Conservation (phyloP, 2,113 vertebrate genomes). For the Pan troglodytes region NHGRI_mPanTro3-v2.1_pri NC_072401.2:40441001-40441500, state of each 20-base stretch:
- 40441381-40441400: neutral
- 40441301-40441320: neutral
- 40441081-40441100: neutral
- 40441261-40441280: neutral
- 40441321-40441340: slow-evolving; percentile 2
- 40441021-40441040: slow-evolving; percentile 34
- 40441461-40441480: neutral
- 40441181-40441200: neutral
- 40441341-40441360: neutral
- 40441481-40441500: neutral
- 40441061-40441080: slow-evolving; percentile 29
- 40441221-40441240: neutral
- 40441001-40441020: slow-evolving; percentile 24
- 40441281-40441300: neutral
- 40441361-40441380: neutral
- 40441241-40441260: neutral
- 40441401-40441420: neutral
- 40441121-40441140: neutral
- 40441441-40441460: neutral
- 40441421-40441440: neutral
- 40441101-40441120: neutral
- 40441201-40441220: neutral
- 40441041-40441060: neutral
- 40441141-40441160: neutral
- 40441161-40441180: too few species aligned